Percentiles rank a stretch among this genome's conserved stretches.
Conservation (phyloP, 2,113 vertebrate genomes). For the Narcine bancroftii region DNA sequence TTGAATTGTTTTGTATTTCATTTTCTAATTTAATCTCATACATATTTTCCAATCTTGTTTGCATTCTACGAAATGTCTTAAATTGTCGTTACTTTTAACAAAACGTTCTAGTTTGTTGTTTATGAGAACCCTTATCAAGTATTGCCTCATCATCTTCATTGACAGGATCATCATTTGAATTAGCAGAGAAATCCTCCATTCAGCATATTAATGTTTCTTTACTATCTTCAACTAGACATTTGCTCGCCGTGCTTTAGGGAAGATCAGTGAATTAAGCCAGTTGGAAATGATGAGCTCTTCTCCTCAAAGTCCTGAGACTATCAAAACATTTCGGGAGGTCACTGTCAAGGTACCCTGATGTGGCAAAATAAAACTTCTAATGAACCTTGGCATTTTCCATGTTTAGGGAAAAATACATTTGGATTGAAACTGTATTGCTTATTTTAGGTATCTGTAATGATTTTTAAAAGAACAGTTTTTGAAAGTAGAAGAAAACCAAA, state of each 20-base stretch:
- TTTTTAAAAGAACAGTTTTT: slow-evolving; percentile 79
- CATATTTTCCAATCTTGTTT: no score
- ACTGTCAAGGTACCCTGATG: slow-evolving; percentile 71
- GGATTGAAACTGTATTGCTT: slow-evolving; percentile 25
- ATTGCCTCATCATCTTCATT: no score
- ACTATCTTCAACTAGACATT: slow-evolving; percentile 61
- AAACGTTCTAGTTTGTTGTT: no score
- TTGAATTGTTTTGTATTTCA: no score
- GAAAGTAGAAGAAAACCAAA: slow-evolving; percentile 67
- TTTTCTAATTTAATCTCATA: no score
- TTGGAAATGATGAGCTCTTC: slow-evolving; percentile 58
- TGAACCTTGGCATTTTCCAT: background rate
- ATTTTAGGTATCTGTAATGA: slow-evolving; percentile 75
- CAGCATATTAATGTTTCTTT: slow-evolving; percentile 16
- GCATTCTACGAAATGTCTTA: no score
- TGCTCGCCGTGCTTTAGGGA: slow-evolving; percentile 75
- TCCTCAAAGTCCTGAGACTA: slow-evolving; percentile 50
- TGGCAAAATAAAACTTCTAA: background rate
- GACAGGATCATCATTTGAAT: no score
- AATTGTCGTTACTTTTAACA: no score
- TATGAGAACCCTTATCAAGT: no score
- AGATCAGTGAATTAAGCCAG: slow-evolving; percentile 73
- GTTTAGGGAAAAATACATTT: background rate
- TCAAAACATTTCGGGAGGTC: slow-evolving; percentile 69
- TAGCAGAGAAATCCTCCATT: background rate